These are phyloP conservation scores for Mionectes olivaceus DNA, from an alignment of 2,797 vertebrate species.

Conservation along the genomic window DNA sequence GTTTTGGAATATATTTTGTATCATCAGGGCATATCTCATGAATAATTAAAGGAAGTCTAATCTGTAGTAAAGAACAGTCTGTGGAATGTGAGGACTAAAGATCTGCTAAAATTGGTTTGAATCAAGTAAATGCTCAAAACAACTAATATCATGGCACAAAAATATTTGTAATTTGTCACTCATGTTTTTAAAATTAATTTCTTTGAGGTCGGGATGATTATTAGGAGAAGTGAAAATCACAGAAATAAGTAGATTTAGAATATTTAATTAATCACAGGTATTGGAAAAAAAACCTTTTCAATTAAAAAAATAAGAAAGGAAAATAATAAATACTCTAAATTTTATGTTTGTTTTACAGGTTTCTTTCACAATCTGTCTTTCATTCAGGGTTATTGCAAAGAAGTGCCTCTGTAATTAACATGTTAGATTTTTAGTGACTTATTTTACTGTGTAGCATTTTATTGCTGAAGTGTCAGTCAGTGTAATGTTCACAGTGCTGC, in stretches of 20 bases:
- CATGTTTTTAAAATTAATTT: background rate
- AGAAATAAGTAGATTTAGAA: background rate
- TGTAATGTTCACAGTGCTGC: constrained; percentile 31
- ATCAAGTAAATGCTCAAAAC: constrained; percentile 29
- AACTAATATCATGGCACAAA: constrained; percentile 29
- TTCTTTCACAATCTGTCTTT: constrained; percentile 20
- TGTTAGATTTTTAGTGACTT: constrained; percentile 49
- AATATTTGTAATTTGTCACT: background rate
- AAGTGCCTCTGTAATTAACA: constrained; percentile 48
- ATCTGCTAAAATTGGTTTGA: constrained; percentile 4
- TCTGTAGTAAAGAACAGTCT: background rate
- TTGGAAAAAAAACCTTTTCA: background rate
- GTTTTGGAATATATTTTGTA: constrained; percentile 60
- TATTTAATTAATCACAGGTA: constrained; percentile 22
- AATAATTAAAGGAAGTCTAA: constrained; percentile 58
- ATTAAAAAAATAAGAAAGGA: background rate
- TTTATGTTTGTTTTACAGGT: background rate
- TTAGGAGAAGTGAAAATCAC: constrained; percentile 7
- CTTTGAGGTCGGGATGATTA: constrained; percentile 23
- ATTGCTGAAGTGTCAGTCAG: constrained; percentile 45
- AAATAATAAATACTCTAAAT: background rate
- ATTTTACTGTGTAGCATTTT: constrained; percentile 34
- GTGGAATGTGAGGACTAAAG: constrained; percentile 34
- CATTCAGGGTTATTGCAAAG: background rate
- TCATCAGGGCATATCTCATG: constrained; percentile 51